Percentiles rank a stretch among this genome's conserved stretches.
These are phyloP conservation scores for Mormyrops boulengeri DNA, from an alignment of 2,797 vertebrate genomes.

Conservation along the genomic window DNA sequence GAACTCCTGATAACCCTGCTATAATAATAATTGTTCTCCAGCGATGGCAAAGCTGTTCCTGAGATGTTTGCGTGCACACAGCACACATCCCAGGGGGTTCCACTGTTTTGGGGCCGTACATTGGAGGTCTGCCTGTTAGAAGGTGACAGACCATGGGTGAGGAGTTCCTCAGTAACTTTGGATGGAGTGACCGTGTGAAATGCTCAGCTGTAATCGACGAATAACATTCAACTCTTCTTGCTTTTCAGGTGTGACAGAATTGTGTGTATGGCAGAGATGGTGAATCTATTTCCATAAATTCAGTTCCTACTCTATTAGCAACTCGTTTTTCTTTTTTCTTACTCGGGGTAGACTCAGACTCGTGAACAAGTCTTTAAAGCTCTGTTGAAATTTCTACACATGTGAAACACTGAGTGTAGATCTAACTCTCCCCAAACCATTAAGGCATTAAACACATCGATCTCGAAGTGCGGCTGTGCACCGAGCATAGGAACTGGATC, in stretches of 20 bases:
- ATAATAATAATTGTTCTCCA: background rate
- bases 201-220: background rate
- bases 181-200: background rate
- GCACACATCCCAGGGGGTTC: background rate
- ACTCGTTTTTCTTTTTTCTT: background rate
- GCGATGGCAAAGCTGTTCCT: background rate
- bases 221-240: background rate
- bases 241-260: background rate
- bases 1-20: background rate
- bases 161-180: background rate
- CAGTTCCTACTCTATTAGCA: background rate
- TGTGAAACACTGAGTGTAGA: background rate
- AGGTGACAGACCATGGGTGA: background rate
- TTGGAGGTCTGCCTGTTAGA: background rate
- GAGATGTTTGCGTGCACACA: background rate
- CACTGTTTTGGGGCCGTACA: background rate
- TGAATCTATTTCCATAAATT: background rate
- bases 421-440: background rate
- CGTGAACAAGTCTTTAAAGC: background rate
- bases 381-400: background rate
- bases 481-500: too few species aligned
- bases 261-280: background rate
- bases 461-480: too few species aligned
- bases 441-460: too few species aligned
- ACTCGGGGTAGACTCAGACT: background rate